phyloP scores from a whole-genome alignment of 2,113 vertebrate genomes.

The Lutjanus erythropterus region DNA sequence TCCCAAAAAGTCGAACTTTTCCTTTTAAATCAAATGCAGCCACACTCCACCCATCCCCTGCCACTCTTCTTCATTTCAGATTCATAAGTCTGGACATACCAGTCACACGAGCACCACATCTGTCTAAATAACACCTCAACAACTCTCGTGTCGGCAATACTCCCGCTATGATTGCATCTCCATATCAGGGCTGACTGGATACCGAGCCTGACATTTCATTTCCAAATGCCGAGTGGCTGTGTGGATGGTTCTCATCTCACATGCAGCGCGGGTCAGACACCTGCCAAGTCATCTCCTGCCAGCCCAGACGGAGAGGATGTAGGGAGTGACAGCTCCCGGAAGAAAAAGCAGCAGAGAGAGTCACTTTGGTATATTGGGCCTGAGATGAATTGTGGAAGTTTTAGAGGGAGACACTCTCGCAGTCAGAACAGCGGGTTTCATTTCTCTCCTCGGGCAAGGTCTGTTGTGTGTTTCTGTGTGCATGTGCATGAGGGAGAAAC shows the following conservation, averaged over 20 bases:
- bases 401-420: conserved; percentile 32
- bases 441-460: conserved; percentile 53
- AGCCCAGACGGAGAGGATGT: conserved; percentile 52
- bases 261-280: conserved; percentile 61
- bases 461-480: conserved; percentile 25
- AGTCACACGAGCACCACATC: conserved; percentile 57
- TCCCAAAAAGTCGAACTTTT: not conserved
- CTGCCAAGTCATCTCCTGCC: conserved; percentile 65
- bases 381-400: conserved; percentile 49
- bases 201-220: conserved; percentile 68
- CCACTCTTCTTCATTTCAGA: conserved; percentile 22
- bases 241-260: conserved; percentile 48
- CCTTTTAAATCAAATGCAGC: conserved; percentile 20
- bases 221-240: conserved; percentile 52
- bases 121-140: conserved; percentile 65
- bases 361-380: conserved; percentile 26
- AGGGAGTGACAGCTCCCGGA: conserved; percentile 53
- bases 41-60: not conserved
- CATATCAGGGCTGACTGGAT: conserved; percentile 26
- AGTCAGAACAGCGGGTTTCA: conserved; percentile 46
- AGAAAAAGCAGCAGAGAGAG: conserved; percentile 41
- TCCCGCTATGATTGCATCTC: conserved; percentile 42
- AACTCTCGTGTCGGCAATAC: conserved; percentile 11
- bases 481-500: conserved; percentile 25
- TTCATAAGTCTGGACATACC: conserved; percentile 38